phyloP scores from a whole-genome alignment of 37 sponge, comb jelly and placozoan genomes.

The Aphrocallistes beatrix region DNA sequence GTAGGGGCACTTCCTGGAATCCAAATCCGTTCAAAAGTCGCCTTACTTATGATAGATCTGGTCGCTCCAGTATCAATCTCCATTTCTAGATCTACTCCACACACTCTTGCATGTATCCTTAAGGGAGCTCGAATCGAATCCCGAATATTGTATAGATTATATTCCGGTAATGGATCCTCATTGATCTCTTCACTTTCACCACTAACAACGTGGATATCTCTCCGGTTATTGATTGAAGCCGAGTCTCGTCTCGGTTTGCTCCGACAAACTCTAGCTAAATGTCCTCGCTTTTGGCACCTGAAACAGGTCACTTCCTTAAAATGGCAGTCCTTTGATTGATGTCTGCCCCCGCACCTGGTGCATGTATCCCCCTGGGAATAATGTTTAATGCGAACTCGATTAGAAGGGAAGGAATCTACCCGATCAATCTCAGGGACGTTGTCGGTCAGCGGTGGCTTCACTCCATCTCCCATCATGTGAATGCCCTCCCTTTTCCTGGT shows the following conservation, averaged over 20 bases:
- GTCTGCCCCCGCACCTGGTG: slow-evolving; percentile 29
- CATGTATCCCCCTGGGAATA: slow-evolving; percentile 14
- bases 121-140: background rate
- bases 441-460: background rate
- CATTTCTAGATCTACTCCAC: background rate
- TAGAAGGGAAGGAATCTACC: background rate
- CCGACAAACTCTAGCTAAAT: slow-evolving; percentile 28
- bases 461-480: background rate
- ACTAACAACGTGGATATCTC: background rate
- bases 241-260: background rate
- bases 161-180: background rate
- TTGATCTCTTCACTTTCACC: background rate
- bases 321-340: background rate
- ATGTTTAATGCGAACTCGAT: background rate
- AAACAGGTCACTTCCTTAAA: slow-evolving; percentile 26
- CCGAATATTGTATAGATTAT: background rate
- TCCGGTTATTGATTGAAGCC: background rate
- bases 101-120: background rate
- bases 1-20: background rate
- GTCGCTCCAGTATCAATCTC: background rate
- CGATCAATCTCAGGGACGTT: background rate
- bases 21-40: background rate
- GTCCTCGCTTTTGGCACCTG: slow-evolving; percentile 28
- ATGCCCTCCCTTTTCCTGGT: background rate
- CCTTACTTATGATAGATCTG: background rate